phyloP scores from a whole-genome alignment of 2,888 invertebrate species.

The Caenorhabditis drosophilae region DNA sequence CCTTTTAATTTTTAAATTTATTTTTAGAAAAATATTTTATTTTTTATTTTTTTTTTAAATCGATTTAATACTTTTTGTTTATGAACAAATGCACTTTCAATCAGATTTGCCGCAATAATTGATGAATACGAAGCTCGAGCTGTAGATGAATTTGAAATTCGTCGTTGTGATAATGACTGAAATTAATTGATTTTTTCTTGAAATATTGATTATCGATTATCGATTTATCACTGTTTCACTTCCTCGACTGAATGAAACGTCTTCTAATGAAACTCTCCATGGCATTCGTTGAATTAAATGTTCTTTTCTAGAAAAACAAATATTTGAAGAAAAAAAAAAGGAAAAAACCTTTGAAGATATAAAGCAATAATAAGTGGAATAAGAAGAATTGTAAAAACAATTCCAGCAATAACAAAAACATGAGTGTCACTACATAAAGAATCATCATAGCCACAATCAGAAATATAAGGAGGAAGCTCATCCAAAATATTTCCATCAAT shows the following conservation, averaged over 20 bases:
- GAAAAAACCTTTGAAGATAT: conserved; percentile 38
- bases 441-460: conserved; percentile 44
- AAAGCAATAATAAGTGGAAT: conserved; percentile 44
- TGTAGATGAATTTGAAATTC: conserved; percentile 28
- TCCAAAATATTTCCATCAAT: conserved; percentile 7
- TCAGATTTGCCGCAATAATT: conserved; percentile 17
- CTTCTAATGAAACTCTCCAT: conserved; percentile 47
- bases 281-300: conserved; percentile 49
- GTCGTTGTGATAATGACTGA: conserved; percentile 14
- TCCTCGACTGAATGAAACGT: conserved; percentile 25
- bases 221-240: conserved; percentile 2
- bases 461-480: conserved; percentile 34
- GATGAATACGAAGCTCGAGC: conserved; percentile 30
- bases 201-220: not conserved
- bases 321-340: conserved; percentile 2
- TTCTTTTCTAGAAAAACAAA: conserved; percentile 50
- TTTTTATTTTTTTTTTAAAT: too few species aligned
- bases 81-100: conserved; percentile 20
- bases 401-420: conserved; percentile 36
- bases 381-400: conserved; percentile 30
- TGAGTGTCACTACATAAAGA: conserved; percentile 40
- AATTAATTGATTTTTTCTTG: not conserved
- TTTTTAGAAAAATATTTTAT: not conserved
- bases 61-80: conserved; percentile 3
- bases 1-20: conserved; percentile 17